Conservation (phyloP, 2,797 vertebrate species). For the Muscicapa striata region DNA sequence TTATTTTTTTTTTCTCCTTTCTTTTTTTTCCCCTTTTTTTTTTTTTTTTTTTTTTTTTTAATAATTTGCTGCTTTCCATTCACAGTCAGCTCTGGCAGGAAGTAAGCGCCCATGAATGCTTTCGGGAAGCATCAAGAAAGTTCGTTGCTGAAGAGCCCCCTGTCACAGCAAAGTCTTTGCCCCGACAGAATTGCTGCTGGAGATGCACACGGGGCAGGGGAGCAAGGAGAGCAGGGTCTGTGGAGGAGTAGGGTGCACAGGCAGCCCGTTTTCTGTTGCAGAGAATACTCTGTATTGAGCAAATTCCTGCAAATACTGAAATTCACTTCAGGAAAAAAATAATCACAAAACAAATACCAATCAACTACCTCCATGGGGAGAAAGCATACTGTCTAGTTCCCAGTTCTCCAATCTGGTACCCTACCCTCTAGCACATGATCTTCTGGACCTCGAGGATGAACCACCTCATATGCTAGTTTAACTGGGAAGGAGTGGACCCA, state of each 20-base stretch:
- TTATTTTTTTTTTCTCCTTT: rapidly evolving
- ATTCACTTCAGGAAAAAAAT: rapidly evolving
- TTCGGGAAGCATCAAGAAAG: conserved; percentile 30
- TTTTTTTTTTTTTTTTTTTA: background rate
- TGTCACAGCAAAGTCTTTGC: background rate
- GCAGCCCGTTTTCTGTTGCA: rapidly evolving
- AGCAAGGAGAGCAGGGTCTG: background rate
- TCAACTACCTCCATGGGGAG: background rate
- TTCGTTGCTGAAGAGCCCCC: background rate
- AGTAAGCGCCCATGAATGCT: background rate
- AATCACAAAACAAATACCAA: background rate
- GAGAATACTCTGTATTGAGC: background rate
- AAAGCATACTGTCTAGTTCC: background rate
- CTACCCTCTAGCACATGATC: background rate
- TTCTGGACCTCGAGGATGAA: background rate
- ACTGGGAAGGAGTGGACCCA: background rate
- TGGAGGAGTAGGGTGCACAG: rapidly evolving
- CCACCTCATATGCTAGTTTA: background rate
- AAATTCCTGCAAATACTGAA: background rate
- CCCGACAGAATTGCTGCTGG: background rate
- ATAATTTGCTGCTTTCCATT: background rate
- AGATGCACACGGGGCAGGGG: background rate
- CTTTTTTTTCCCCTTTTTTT: too few species aligned
- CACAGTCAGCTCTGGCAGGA: background rate
- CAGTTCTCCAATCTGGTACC: background rate